These are phyloP conservation scores for Drosophila longiperda DNA, from an alignment of 2,888 invertebrate species.

Conservation along the genomic window DNA sequence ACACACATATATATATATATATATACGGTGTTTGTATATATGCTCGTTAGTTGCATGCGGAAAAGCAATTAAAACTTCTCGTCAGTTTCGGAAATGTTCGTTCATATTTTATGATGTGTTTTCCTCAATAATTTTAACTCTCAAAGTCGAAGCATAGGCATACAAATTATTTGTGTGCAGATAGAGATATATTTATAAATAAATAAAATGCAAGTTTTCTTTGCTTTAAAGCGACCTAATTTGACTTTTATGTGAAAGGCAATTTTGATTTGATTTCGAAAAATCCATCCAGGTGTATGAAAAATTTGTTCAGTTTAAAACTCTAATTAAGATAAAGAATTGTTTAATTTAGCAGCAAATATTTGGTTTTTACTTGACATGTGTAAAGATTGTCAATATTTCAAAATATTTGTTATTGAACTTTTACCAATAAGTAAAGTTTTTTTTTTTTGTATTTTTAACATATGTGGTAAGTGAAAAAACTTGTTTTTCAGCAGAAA, in stretches of 20 bases:
- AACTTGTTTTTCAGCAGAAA: slow-evolving; percentile 36
- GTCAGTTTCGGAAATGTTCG: slow-evolving; percentile 67
- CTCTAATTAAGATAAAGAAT: neutral
- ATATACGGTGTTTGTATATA: neutral
- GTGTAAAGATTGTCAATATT: too few relatives aligned
- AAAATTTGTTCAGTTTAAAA: neutral
- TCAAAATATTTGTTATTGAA: too few relatives aligned
- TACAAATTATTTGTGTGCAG: neutral
- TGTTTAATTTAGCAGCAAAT: neutral
- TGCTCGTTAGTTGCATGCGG: slow-evolving; percentile 64
- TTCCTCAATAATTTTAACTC: slow-evolving; percentile 49
- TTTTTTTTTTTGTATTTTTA: slow-evolving; percentile 5
- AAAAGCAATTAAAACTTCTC: slow-evolving; percentile 78
- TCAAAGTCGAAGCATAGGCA: neutral
- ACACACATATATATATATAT: neutral
- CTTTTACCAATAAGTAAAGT: neutral
- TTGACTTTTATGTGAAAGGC: neutral
- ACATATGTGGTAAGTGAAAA: slow-evolving; percentile 49
- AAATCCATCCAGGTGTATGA: neutral
- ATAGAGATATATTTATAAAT: neutral
- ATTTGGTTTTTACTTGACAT: neutral
- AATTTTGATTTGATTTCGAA: neutral
- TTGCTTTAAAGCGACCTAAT: neutral
- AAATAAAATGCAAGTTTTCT: neutral
- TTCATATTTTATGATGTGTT: slow-evolving; percentile 74